phyloP scores from a whole-genome alignment of 2,113 vertebrate species.

The Illadopsis cleaveri region DNA sequence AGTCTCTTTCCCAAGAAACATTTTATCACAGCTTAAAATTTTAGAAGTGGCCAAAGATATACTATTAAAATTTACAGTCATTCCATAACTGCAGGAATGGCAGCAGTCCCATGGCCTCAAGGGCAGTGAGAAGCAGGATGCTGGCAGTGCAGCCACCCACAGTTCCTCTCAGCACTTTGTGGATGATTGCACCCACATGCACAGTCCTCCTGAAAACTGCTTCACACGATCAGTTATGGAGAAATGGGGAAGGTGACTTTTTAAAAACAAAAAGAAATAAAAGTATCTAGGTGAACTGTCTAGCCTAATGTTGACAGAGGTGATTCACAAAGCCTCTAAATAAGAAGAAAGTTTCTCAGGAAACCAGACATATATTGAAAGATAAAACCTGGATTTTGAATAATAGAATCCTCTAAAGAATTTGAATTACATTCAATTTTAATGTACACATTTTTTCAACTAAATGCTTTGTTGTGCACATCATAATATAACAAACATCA shows the following conservation, averaged over 20 bases:
- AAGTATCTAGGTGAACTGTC: background rate
- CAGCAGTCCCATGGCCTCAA: background rate
- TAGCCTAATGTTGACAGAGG: background rate
- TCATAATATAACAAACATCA: background rate
- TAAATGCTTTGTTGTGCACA: background rate
- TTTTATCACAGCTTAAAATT: background rate
- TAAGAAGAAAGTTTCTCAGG: background rate
- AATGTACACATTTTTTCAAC: background rate
- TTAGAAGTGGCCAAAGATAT: background rate
- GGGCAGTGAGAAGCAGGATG: background rate
- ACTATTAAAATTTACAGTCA: background rate
- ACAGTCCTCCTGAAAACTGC: background rate
- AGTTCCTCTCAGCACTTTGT: background rate
- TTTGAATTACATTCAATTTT: background rate
- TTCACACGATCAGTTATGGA: background rate
- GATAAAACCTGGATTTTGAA: background rate
- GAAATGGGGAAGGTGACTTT: background rate
- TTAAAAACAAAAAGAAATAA: background rate
- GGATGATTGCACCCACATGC: background rate
- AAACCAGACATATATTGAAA: background rate
- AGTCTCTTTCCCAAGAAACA: background rate
- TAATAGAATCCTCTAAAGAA: background rate
- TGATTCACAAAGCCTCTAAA: background rate
- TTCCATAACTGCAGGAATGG: background rate
- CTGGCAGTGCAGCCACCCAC: accelerated